Base-by-base conservation (phyloP, 2,888 invertebrate species). In the Lamellibrachia columna region DNA sequence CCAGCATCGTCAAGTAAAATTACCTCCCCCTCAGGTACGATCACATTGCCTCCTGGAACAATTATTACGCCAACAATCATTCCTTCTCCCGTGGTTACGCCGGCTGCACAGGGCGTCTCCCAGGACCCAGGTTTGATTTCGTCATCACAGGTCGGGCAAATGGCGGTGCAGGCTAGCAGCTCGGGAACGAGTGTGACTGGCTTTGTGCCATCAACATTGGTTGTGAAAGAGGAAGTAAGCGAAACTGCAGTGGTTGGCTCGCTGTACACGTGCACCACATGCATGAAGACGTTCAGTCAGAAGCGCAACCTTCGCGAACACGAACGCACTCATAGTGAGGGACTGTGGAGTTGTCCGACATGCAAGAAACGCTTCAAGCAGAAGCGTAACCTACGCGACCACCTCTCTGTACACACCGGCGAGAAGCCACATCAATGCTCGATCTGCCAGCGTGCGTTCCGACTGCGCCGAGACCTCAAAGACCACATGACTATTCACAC, bases 401-500 rank as follows among this genome's bases (percentile, higher is more conserved):
- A 91, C 55, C 53, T 55, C 55, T 55, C 53, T 4, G 58, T 91
- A 6, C 91, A 91, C 91, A 91, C 91, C 4, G 91, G 91, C 9
- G 91, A 91, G 91, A 91, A 91, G n/a, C 91, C 91, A 2, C 58
- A 55, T 15, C 53, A 53, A 3, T 91, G 91, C 58, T 53, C 53
- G n/a, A 55, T 40, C 28, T 91, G 91, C 58, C 53, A 53, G 53
- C 91, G 91, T 28, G 53, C 91, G 58, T 91, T 91, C 58, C 91
- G 91, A 9, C 91, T 91, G 53, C 91, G 58, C 53, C 53, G 58
- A 3, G 91, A 91, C 58, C 91, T 91, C 91, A 91, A 91, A 22
- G 91, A 91, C n/a, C 91, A 91, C 58, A 40, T 91, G 53, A 53
- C 53, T n/a, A 91, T 91, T 53, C 91, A 91, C 55, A 55, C 91